A percentile compares a stretch with the other conserved stretches of the same genome.
Conservation (phyloP, 2,888 invertebrate genomes). For the Ormyrus pomaceus region DNA sequence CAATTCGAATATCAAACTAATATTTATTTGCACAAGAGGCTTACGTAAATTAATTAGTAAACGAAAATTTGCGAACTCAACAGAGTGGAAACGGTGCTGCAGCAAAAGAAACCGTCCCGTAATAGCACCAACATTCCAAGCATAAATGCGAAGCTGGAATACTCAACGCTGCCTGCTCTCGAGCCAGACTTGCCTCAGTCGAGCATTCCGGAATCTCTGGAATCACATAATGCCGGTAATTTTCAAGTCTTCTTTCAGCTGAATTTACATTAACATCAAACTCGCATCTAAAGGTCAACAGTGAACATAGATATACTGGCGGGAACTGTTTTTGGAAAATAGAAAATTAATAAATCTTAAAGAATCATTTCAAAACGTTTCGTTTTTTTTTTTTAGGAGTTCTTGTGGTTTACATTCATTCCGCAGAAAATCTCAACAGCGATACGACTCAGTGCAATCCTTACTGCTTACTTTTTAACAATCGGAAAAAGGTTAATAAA, state of each 20-base stretch:
- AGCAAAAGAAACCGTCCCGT: slow-evolving; percentile 72
- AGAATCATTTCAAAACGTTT: too few species aligned
- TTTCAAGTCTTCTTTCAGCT: not conserved
- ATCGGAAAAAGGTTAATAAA: slow-evolving; percentile 75
- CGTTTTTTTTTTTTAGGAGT: slow-evolving; percentile 73
- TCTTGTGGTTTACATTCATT: slow-evolving; percentile 77
- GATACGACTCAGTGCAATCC: slow-evolving; percentile 77
- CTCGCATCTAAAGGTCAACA: not conserved
- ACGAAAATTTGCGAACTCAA: not conserved
- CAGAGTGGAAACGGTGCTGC: slow-evolving; percentile 75
- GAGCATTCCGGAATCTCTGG: slow-evolving; percentile 61
- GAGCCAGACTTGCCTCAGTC: slow-evolving; percentile 72
- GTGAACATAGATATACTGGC: too few species aligned
- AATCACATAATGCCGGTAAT: slow-evolving; percentile 66
- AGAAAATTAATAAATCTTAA: too few species aligned
- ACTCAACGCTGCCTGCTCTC: slow-evolving; percentile 74
- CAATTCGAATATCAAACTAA: too few species aligned
- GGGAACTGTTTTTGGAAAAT: too few species aligned
- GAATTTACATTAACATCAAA: slow-evolving; percentile 3
- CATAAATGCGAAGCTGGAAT: slow-evolving; percentile 74
- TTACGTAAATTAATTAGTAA: not conserved
- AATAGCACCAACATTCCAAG: slow-evolving; percentile 70
- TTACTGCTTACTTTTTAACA: slow-evolving; percentile 78
- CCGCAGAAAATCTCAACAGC: slow-evolving; percentile 75
- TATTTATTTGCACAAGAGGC: too few species aligned